These are phyloP conservation scores for Malurus elegans DNA, from an alignment of 2,113 vertebrate species.

Conservation along the genomic window DNA sequence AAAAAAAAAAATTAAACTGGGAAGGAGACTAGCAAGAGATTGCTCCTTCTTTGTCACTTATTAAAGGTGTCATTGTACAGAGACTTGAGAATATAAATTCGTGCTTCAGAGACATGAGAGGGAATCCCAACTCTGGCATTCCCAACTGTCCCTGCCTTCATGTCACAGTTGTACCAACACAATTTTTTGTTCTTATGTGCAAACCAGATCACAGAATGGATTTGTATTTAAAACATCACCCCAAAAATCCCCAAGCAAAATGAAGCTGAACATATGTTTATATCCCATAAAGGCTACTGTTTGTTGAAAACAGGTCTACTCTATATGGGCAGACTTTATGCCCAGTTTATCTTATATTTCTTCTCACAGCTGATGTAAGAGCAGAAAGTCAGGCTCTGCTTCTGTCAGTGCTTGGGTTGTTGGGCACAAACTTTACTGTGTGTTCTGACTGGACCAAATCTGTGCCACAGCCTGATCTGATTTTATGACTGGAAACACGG, in stretches of 20 bases:
- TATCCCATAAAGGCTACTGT: background rate
- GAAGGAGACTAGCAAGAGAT: background rate
- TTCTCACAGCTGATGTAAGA: background rate
- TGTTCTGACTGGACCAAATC: background rate
- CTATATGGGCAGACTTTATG: background rate
- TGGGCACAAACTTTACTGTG: background rate
- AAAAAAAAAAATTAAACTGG: background rate
- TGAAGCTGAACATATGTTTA: background rate
- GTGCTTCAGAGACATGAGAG: background rate
- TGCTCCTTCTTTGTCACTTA: background rate
- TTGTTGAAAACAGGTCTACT: background rate
- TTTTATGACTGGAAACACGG: background rate
- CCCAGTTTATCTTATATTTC: background rate
- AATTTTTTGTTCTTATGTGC: background rate
- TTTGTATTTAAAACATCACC: background rate
- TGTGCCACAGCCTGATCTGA: rapidly evolving
- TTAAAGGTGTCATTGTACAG: background rate
- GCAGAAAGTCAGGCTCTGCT: background rate
- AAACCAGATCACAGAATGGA: background rate
- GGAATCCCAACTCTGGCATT: background rate
- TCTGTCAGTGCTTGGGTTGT: background rate
- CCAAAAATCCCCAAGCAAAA: background rate
- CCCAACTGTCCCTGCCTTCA: background rate
- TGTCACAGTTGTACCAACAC: background rate
- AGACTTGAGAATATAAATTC: background rate